A percentile compares a stretch with the other conserved stretches of the same genome.
phyloP scores from a whole-genome alignment of 2,888 invertebrate genomes.

The Patella pellucida region DNA sequence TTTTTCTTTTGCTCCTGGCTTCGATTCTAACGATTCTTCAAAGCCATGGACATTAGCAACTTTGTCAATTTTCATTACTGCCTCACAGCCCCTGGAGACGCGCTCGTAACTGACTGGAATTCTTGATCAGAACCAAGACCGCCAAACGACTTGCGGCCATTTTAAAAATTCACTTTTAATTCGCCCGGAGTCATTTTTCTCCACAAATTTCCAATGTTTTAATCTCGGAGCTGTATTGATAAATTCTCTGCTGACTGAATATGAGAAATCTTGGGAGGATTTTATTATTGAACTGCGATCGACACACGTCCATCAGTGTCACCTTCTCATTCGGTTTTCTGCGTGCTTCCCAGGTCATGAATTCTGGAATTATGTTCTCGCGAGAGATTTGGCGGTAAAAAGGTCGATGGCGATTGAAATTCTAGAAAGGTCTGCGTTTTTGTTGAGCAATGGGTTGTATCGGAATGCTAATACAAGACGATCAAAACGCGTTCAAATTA shows the following conservation, averaged over 20 bases:
- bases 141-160: constrained; percentile 10
- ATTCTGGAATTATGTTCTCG: background rate
- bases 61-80: constrained; percentile 58
- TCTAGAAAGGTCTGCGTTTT: background rate
- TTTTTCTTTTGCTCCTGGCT: background rate
- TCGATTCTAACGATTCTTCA: constrained; percentile 32
- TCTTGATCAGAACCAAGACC: constrained; percentile 29
- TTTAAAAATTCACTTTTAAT: constrained; percentile 28
- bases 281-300: too few relatives aligned
- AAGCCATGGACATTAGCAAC: constrained; percentile 56
- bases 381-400: constrained; percentile 6
- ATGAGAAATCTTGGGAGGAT: background rate
- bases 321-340: too few relatives aligned
- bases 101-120: constrained; percentile 30
- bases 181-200: constrained; percentile 32
- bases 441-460: constrained; percentile 16
- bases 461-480: constrained; percentile 28
- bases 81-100: constrained; percentile 42
- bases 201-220: constrained; percentile 37
- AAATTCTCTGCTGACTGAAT: constrained; percentile 28
- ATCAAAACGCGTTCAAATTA: constrained; percentile 34
- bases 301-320: too few relatives aligned
- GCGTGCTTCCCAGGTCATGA: too few relatives aligned
- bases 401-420: constrained; percentile 1
- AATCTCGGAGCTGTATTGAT: constrained; percentile 19